Evolutionary conservation across 2,888 invertebrate genomes (phyloP).

Genomic region (Physocephala rufipes): DNA sequence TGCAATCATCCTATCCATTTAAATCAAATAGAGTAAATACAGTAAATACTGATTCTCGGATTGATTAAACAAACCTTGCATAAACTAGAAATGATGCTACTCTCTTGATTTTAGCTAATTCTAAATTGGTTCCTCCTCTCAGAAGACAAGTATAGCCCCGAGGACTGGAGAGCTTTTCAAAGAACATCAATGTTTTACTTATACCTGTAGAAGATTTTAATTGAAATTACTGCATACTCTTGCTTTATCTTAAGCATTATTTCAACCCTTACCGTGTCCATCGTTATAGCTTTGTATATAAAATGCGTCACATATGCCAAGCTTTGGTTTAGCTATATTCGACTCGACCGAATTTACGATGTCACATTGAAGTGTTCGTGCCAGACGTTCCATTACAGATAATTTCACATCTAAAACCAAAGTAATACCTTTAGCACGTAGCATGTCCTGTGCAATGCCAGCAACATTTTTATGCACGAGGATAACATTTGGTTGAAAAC

Average conservation of each 20-base stretch:
- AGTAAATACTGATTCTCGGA: background rate
- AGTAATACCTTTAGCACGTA: conserved; percentile 83
- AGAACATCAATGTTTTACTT: conserved; percentile 89
- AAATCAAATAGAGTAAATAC: no score
- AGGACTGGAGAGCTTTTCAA: conserved; percentile 87
- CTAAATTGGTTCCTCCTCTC: conserved; percentile 81
- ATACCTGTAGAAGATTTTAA: conserved; percentile 65
- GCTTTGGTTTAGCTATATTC: conserved; percentile 79
- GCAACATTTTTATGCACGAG: conserved; percentile 90
- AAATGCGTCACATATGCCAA: conserved; percentile 87
- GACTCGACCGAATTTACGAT: conserved; percentile 89
- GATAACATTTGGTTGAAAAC: conserved; percentile 86
- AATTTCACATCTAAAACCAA: conserved; percentile 86
- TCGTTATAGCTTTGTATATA: conserved; percentile 72
- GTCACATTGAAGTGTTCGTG: conserved; percentile 84
- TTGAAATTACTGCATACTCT: background rate
- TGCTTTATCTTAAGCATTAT: background rate
- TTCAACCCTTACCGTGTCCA: conserved; percentile 63
- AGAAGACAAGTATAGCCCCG: conserved; percentile 88
- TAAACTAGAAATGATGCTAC: conserved; percentile 82
- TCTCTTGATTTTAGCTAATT: conserved; percentile 83
- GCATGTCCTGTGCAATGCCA: conserved; percentile 85
- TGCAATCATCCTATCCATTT: no score
- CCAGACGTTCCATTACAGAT: conserved; percentile 80
- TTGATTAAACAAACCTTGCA: conserved; percentile 50